Percentiles rank a stretch among this genome's conserved stretches.
Conservation (phyloP, 2,113 vertebrate species). For the Bungarus multicinctus region DNA sequence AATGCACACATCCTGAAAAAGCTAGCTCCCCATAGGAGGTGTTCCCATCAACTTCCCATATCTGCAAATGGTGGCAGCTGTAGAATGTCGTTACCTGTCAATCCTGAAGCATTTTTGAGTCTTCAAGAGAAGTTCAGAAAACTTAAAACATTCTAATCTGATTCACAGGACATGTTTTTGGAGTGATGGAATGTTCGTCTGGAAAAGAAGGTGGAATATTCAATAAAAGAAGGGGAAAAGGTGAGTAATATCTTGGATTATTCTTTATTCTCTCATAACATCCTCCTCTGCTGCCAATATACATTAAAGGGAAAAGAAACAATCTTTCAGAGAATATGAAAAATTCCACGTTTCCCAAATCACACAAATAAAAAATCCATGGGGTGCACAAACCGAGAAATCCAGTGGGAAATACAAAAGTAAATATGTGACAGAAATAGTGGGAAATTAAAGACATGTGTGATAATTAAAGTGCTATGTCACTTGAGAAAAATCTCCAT, state of each 20-base stretch:
- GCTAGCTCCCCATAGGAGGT: not conserved
- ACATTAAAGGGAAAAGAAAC: not conserved
- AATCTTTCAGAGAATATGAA: not conserved
- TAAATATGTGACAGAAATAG: not conserved
- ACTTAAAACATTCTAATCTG: not conserved
- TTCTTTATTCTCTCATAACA: not conserved
- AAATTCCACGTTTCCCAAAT: not conserved
- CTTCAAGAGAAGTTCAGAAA: not conserved
- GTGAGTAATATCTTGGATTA: not conserved
- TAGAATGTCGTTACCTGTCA: not conserved
- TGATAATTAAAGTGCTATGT: not conserved
- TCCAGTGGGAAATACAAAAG: not conserved
- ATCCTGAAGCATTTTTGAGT: not conserved
- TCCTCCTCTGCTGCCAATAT: not conserved
- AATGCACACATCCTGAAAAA: not conserved
- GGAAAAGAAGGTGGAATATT: not conserved
- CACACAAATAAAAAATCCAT: conserved; percentile 4
- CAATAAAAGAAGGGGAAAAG: not conserved
- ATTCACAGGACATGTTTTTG: not conserved
- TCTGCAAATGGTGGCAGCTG: not conserved
- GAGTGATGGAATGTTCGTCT: not conserved
- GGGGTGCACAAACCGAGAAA: not conserved
- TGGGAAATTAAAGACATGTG: conserved; percentile 19
- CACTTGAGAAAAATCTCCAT: not conserved
- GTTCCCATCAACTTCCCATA: not conserved